Percentiles rank a stretch among this genome's conserved stretches.
phyloP scores from a whole-genome alignment of 2,888 invertebrate species.

The Drosophila anomalata region DNA sequence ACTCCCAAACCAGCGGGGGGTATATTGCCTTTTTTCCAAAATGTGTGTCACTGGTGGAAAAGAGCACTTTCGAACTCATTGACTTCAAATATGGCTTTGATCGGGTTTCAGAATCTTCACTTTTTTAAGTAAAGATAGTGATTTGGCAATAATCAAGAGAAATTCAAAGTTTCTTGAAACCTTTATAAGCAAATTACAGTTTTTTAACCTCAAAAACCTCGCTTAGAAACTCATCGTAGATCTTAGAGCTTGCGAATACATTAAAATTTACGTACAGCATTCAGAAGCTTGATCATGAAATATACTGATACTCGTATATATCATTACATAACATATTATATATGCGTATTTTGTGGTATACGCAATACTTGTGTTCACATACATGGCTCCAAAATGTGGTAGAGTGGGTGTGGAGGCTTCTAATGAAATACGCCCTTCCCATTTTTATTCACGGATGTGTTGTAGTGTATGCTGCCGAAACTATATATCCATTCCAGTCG shows the following conservation, averaged over 20 bases:
- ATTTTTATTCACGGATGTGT: conserved; percentile 42
- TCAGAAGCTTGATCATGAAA: neutral
- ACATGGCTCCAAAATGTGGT: conserved; percentile 27
- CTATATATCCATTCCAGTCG: conserved; percentile 40
- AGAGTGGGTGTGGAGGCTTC: conserved; percentile 45
- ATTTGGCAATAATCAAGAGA: neutral
- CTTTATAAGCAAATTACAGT: too few species aligned
- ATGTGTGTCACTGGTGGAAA: conserved; percentile 25
- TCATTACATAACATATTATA: conserved; percentile 6
- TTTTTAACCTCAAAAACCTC: neutral
- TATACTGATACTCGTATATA: conserved; percentile 11
- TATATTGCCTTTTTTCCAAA: conserved; percentile 19
- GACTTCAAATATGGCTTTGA: conserved; percentile 1
- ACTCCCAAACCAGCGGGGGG: conserved; percentile 13
- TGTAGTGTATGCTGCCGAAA: conserved; percentile 41
- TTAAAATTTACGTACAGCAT: conserved; percentile 2
- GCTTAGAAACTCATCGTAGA: neutral
- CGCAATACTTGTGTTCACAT: conserved; percentile 20
- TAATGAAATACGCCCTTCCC: conserved; percentile 43
- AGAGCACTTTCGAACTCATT: conserved; percentile 17
- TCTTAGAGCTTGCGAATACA: neutral
- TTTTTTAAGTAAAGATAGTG: neutral
- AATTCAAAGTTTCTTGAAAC: too few species aligned
- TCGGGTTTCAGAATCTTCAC: neutral
- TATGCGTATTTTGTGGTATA: conserved; percentile 16